Base-by-base conservation (phyloP, 2,888 invertebrate genomes). In the Phengaris alcon region DNA sequence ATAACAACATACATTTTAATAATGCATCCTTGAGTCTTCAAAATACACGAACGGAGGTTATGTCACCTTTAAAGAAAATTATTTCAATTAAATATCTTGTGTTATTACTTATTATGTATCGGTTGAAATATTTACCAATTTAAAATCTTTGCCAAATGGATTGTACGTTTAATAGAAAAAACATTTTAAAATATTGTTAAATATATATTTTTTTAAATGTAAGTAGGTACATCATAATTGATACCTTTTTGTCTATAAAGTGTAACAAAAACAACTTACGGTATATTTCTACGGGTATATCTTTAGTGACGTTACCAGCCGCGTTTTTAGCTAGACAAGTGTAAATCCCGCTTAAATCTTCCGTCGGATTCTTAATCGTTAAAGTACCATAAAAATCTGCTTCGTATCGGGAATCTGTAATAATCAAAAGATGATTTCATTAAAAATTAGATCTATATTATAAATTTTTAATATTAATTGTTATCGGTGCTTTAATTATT, bases 241-340 rank as follows among this genome's bases (percentile, higher is more conserved):
- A 8, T 0, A 57, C 15, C 57, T 57, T 55, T 4, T 54, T n/a
- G 0, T 57, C 5, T 54, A 6, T 15, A 57, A n/a, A 57, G 8
- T 35, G 35, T 35, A 64, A 52, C 4, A 52, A 12, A 52, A 52
- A 4, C 52, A 48, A 86, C 91, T 89, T 78, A 93, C 93, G 82
- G 74, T 90, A 93, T 78, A 93, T 88, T 57, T 87, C 82, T 0
- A 93, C 88, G 0, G 81, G 73, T 0, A 88, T 80, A 7, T 87
- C 88, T 59, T 81, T 87, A n/a, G 86, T 87, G 12, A 80, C 87
- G 12, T 78, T 81, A 0, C 95, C 95, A 3, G 90, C 89, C 0
- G 84, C 81, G 82, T 95, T 96, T 73, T 85, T 90, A 0, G 95
- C 95, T 12, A 88, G 84, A 81, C 95, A 95, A 0, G 89, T 92